Percentiles rank a stretch among this genome's conserved stretches.
Conservation (phyloP, 2,797 vertebrate species). For the Enteromius trimaculatus region DNA sequence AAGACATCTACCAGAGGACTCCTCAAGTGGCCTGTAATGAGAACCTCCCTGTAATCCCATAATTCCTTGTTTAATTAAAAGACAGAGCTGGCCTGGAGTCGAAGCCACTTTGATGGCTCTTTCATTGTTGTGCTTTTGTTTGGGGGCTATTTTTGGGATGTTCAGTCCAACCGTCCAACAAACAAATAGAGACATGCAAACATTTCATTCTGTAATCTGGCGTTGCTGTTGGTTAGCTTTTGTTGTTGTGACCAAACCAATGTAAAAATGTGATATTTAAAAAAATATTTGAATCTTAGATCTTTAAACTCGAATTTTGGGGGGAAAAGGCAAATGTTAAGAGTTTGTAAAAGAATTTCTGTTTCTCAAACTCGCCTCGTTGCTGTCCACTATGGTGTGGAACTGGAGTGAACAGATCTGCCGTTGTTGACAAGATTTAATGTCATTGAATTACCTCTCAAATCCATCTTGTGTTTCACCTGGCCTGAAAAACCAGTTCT, state of each 20-base stretch:
- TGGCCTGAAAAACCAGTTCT: constrained; percentile 26
- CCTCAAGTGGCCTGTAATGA: constrained; percentile 79
- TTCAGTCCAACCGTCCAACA: constrained; percentile 34
- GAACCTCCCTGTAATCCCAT: constrained; percentile 81
- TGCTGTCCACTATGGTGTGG: constrained; percentile 42
- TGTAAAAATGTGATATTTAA: not conserved
- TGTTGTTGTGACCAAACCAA: constrained; percentile 6
- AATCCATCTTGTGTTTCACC: constrained; percentile 16
- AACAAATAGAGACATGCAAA: constrained; percentile 28
- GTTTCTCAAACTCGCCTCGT: not conserved
- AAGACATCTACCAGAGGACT: constrained; percentile 75
- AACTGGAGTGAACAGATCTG: constrained; percentile 43
- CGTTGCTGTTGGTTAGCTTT: constrained; percentile 23
- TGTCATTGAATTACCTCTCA: constrained; percentile 26
- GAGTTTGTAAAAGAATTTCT: not conserved
- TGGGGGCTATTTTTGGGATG: constrained; percentile 38
- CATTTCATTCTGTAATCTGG: constrained; percentile 27
- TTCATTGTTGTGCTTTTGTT: constrained; percentile 62
- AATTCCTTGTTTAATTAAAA: constrained; percentile 89
- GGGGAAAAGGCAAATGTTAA: not conserved
- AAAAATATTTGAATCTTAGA: not conserved
- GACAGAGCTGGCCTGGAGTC: constrained; percentile 73
- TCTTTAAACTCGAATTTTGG: not conserved
- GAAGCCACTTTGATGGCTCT: constrained; percentile 69
- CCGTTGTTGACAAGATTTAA: constrained; percentile 25